Percentiles rank a stretch among this genome's conserved stretches.
Evolutionary conservation across 2,888 invertebrate genomes (phyloP).

Genomic region (Desoria tigrina): DNA sequence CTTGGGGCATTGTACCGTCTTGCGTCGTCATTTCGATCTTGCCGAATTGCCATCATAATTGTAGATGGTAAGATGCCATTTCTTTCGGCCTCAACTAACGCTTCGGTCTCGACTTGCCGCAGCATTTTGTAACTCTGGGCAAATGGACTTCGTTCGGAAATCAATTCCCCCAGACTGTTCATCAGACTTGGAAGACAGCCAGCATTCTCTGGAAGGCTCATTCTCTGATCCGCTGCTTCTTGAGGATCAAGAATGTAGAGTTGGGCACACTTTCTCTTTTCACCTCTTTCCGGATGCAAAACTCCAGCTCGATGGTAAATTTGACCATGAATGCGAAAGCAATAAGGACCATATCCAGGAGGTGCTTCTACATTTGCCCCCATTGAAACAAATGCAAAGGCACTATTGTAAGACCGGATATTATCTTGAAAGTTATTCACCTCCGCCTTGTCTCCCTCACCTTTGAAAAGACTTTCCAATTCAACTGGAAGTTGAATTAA

Average conservation of each 20-base stretch:
- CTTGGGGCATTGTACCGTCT: conserved; percentile 45
- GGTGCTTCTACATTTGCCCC: conserved; percentile 26
- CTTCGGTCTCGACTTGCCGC: conserved; percentile 32
- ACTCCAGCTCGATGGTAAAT: conserved; percentile 34
- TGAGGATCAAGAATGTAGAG: conserved; percentile 38
- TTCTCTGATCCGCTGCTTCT: conserved; percentile 1
- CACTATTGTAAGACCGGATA: conserved; percentile 39
- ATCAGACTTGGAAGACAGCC: neutral
- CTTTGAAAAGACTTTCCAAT: conserved; percentile 15
- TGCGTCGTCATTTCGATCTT: conserved; percentile 18
- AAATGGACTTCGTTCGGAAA: conserved; percentile 28
- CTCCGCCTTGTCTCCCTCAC: conserved; percentile 12
- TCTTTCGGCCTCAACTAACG: neutral
- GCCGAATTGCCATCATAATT: conserved; percentile 12
- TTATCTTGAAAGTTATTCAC: conserved; percentile 16
- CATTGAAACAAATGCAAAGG: conserved; percentile 49
- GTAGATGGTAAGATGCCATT: neutral
- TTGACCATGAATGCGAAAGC: conserved; percentile 47
- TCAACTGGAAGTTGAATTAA: neutral
- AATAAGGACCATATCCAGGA: conserved; percentile 34
- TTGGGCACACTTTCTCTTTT: conserved; percentile 20
- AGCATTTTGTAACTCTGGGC: conserved; percentile 47
- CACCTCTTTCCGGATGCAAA: neutral
- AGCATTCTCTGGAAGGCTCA: neutral
- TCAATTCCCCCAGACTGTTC: neutral